phyloP scores from a whole-genome alignment of 2,888 invertebrate genomes.

The Spialia ferax region DNA sequence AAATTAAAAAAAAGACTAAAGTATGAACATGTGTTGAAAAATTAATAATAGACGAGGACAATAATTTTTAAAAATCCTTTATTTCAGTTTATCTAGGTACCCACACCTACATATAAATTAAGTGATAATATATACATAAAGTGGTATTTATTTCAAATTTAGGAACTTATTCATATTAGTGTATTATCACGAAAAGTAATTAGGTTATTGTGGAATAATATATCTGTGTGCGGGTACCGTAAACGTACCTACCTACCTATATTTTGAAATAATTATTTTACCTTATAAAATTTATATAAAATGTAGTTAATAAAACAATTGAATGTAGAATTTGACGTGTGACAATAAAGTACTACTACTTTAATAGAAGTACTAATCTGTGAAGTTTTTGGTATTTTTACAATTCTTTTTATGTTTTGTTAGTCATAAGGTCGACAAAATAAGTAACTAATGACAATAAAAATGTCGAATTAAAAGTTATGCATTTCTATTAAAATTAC shows the following conservation, averaged over 20 bases:
- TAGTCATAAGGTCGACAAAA: neutral
- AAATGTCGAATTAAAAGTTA: neutral
- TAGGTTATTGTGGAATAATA: neutral
- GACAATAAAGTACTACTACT: constrained; percentile 5
- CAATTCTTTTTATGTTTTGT: neutral
- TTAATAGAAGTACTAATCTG: neutral
- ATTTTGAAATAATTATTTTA: neutral
- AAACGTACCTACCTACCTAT: too few relatives aligned
- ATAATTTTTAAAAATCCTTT: too few relatives aligned
- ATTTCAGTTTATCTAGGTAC: too few relatives aligned
- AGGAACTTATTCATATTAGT: neutral
- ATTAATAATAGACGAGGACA: too few relatives aligned
- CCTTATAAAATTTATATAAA: neutral
- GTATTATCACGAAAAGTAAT: neutral
- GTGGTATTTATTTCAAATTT: neutral
- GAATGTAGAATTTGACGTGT: neutral
- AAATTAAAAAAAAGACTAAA: too few relatives aligned
- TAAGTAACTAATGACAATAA: constrained; percentile 1
- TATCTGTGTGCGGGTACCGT: too few relatives aligned
- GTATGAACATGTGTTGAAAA: too few relatives aligned
- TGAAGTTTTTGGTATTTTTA: constrained; percentile 10
- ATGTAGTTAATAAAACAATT: constrained; percentile 1
- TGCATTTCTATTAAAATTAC: constrained; percentile 5
- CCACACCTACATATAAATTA: too few relatives aligned
- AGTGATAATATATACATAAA: too few relatives aligned